phyloP scores from a whole-genome alignment of 2,888 invertebrate genomes.

The Seira musarum region DNA sequence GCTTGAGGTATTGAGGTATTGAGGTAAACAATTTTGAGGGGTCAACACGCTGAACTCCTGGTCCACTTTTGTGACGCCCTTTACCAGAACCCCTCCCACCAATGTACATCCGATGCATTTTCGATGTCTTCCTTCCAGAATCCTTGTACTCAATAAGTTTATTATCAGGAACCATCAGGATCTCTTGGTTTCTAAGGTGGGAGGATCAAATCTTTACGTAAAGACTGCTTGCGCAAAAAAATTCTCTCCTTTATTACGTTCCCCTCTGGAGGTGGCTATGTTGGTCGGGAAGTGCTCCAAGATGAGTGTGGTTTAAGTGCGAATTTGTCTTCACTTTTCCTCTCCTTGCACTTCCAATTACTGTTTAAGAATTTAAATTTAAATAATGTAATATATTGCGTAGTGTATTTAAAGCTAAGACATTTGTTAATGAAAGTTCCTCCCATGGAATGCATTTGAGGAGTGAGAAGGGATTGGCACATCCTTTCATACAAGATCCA shows the following conservation, averaged over 20 bases:
- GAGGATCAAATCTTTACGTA: no score
- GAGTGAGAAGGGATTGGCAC: constrained; percentile 22
- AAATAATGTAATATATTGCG: no score
- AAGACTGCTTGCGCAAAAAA: no score
- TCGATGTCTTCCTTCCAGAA: constrained; percentile 1
- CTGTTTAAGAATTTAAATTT: no score
- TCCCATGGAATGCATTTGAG: constrained; percentile 8
- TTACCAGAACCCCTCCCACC: constrained; percentile 29
- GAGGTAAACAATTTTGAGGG: no score
- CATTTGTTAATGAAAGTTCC: no score
- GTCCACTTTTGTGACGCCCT: constrained; percentile 24
- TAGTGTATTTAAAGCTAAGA: no score
- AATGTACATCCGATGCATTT: constrained; percentile 20
- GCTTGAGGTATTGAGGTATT: no score
- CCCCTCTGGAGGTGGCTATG: background rate
- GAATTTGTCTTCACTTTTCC: background rate
- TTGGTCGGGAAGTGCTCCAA: background rate
- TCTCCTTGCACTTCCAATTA: background rate
- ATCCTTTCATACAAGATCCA: constrained; percentile 23
- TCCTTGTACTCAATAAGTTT: background rate
- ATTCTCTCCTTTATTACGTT: no score
- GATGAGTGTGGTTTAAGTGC: background rate
- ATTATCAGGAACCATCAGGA: no score
- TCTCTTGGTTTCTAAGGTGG: no score
- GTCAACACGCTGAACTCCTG: background rate